These are phyloP conservation scores for Tenthredo scrophulariae DNA, from an alignment of 2,888 invertebrate species.

Conservation along the genomic window DNA sequence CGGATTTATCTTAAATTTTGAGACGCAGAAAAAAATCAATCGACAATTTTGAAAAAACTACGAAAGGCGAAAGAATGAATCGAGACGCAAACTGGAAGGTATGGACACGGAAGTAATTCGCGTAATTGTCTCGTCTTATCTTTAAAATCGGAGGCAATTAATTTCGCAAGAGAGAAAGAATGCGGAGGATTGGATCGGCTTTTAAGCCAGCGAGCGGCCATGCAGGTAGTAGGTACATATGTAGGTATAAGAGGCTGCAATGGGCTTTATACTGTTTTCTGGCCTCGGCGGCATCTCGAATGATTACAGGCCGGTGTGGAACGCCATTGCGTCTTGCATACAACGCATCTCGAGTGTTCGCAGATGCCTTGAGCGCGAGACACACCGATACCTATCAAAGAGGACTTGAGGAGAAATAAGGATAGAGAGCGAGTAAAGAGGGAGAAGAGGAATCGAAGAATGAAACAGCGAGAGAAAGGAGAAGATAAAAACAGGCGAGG, in stretches of 20 bases:
- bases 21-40: not conserved
- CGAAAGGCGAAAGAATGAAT: not conserved
- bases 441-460: constrained; percentile 21
- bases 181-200: constrained; percentile 10
- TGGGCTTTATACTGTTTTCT: constrained; percentile 9
- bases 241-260: constrained; percentile 4
- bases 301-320: constrained; percentile 46
- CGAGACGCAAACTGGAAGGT: not conserved
- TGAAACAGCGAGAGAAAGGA: constrained; percentile 27
- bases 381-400: constrained; percentile 62
- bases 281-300: constrained; percentile 46
- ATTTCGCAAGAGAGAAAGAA: constrained; percentile 25
- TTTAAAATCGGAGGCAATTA: constrained; percentile 1
- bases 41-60: not conserved
- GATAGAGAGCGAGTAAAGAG: constrained; percentile 24
- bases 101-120: not conserved
- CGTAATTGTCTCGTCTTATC: not conserved
- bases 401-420: constrained; percentile 45
- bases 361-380: constrained; percentile 50
- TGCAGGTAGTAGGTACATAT: not conserved
- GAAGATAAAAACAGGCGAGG: constrained; percentile 50
- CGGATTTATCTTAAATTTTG: constrained; percentile 1
- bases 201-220: not conserved
- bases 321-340: constrained; percentile 51
- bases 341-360: constrained; percentile 49